These are phyloP conservation scores for Coelopa pilipes DNA, from an alignment of 2,888 invertebrate species.

Conservation along the genomic window DNA sequence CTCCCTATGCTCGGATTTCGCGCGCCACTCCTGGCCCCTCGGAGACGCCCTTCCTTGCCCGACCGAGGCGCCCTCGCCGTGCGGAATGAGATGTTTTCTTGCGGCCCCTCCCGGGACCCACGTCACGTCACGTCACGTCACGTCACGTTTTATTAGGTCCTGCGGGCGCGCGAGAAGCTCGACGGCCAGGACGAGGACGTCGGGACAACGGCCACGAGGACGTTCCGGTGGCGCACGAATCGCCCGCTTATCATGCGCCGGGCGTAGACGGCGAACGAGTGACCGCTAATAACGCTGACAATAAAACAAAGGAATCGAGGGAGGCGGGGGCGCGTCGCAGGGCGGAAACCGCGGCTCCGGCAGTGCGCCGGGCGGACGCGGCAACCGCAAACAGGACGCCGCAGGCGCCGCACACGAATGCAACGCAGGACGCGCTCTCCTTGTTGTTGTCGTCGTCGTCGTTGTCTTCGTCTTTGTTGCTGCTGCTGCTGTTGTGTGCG, in stretches of 20 bases:
- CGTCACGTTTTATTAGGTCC: constrained; percentile 13
- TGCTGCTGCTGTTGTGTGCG: not conserved
- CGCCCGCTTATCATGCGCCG: constrained; percentile 21
- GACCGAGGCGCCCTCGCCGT: too few species aligned
- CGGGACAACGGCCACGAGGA: not conserved
- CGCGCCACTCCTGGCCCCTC: too few species aligned
- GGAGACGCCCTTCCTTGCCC: too few species aligned
- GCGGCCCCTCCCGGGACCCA: too few species aligned
- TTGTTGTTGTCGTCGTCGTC: not conserved
- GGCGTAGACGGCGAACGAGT: constrained; percentile 21
- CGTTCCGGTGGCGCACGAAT: not conserved
- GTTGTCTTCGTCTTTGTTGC: constrained; percentile 12
- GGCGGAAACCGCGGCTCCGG: not conserved
- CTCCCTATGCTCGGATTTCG: too few species aligned
- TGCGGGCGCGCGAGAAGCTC: not conserved
- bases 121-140: constrained; percentile 10
- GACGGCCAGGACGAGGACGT: constrained; percentile 1
- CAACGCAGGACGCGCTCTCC: too few species aligned
- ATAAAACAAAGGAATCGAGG: constrained; percentile 8
- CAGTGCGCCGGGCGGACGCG: not conserved
- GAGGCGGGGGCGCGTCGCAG: not conserved
- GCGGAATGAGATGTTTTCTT: too few species aligned
- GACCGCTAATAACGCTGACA: constrained; percentile 31
- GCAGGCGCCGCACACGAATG: not conserved
- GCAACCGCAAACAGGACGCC: not conserved